Evolutionary conservation across 2,113 vertebrate species (phyloP).

Genomic region (Leptosomus discolor): DNA sequence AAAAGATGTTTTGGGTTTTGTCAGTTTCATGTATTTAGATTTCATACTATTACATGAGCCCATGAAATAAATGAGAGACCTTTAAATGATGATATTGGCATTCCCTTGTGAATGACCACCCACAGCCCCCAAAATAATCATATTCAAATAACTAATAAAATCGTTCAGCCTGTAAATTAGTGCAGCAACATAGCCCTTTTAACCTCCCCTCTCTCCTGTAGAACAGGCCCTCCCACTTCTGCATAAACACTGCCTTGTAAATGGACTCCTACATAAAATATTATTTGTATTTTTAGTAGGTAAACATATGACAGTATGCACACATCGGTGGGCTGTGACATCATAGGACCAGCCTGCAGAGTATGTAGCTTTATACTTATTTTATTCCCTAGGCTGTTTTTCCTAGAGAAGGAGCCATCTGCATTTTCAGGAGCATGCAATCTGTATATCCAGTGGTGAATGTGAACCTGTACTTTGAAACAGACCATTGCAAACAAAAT

Average conservation of each 20-base stretch:
- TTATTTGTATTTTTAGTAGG: slow-evolving; percentile 50
- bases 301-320: slow-evolving; percentile 65
- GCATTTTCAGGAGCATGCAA: background rate
- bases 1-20: background rate
- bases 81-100: background rate
- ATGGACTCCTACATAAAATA: slow-evolving; percentile 46
- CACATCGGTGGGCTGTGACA: slow-evolving; percentile 35
- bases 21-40: background rate
- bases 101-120: slow-evolving; percentile 29
- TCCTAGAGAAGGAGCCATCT: background rate
- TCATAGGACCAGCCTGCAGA: slow-evolving; percentile 8
- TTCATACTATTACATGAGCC: background rate
- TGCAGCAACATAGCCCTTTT: background rate
- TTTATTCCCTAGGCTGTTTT: slow-evolving; percentile 1
- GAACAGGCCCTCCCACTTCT: slow-evolving; percentile 22
- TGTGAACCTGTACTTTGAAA: background rate
- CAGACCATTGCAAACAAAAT: background rate
- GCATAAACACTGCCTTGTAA: background rate
- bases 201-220: background rate
- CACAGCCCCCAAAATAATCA: slow-evolving; percentile 16
- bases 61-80: background rate
- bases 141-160: slow-evolving; percentile 44
- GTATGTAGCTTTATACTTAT: background rate
- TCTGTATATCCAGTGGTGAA: background rate
- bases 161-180: slow-evolving; percentile 46